phyloP scores from a whole-genome alignment of 2,797 vertebrate genomes.

The Sarcophilus harrisii region DNA sequence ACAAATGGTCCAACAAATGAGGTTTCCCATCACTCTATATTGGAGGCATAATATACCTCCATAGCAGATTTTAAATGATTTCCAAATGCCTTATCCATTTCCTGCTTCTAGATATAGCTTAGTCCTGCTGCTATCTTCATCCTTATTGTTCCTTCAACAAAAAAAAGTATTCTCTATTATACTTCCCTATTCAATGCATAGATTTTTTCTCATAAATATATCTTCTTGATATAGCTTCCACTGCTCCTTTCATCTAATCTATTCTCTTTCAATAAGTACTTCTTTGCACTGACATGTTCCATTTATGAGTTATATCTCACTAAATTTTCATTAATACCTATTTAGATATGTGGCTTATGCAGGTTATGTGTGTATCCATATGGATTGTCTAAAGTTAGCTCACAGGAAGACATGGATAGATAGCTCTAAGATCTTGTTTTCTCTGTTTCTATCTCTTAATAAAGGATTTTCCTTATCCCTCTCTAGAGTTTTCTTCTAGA shows the following conservation, averaged over 20 bases:
- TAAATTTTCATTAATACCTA: neutral
- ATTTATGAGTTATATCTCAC: neutral
- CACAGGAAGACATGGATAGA: neutral
- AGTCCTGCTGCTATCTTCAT: neutral
- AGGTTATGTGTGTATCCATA: neutral
- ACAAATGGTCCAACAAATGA: neutral
- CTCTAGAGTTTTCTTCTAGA: neutral
- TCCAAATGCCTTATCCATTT: neutral
- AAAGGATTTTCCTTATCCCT: neutral
- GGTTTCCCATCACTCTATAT: neutral
- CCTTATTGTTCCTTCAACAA: neutral
- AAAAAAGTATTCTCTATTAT: neutral
- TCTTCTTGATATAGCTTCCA: neutral
- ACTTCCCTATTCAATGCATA: neutral
- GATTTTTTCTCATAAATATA: neutral
- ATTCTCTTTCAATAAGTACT: neutral
- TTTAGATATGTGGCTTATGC: neutral
- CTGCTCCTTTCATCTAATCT: neutral
- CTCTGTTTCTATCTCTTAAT: neutral
- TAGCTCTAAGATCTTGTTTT: neutral
- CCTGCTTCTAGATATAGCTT: neutral
- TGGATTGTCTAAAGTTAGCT: neutral
- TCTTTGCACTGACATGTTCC: neutral
- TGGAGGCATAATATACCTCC: neutral
- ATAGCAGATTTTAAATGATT: neutral